Evolutionary conservation across 2,888 invertebrate species (phyloP), one percentile per base, ranked within the genome.

Genomic region (Mamestra brassicae): DNA sequence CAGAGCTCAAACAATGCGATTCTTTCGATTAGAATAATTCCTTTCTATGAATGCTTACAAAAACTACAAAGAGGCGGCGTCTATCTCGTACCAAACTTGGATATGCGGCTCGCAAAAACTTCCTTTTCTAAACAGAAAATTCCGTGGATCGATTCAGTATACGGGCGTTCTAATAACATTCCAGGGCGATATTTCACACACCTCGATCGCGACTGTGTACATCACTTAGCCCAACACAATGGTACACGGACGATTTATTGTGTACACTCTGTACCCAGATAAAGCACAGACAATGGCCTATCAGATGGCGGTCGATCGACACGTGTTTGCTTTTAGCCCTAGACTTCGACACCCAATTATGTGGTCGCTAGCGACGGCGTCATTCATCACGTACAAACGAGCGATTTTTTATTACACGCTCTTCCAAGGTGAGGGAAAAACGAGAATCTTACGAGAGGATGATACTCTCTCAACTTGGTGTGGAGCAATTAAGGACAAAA

Each of bases 271-370:
- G 88, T 89, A 88, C 88, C 85, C 90, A 91, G 95, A 95, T 95
- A 95, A 94, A 92, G 92, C 90, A 89, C 92, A 95, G 95, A 96
- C 96, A 96, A 96, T 95, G 91, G 94, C 87, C 92, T 93, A 94
- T 94, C 94, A 90, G 93, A 94, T 93, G 91, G 90, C 91, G 91
- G 89, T 85, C 80, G 90, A 91, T 92, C 92, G 88, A 95, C 96
- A 96, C 91, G 96, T 95, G 95, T 96, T 95, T 95, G 96, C 96
- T 96, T 95, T 96, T 95, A 96, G 93, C 92, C 86, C 90, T 90
- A 93, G 93, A 92, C 95, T 94, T 94, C 94, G 94, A 94, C 95
- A 94, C 93, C 95, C 95, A 95, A 96, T 96, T 96, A 96, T 94
- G 92, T 90, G 90, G 89, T 88, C 85, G 90, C 91, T 90, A 93